These are phyloP conservation scores for Holothuria scabra DNA, from an alignment of 53 echinoderm and acorn worm genomes.

Conservation along the genomic window DNA sequence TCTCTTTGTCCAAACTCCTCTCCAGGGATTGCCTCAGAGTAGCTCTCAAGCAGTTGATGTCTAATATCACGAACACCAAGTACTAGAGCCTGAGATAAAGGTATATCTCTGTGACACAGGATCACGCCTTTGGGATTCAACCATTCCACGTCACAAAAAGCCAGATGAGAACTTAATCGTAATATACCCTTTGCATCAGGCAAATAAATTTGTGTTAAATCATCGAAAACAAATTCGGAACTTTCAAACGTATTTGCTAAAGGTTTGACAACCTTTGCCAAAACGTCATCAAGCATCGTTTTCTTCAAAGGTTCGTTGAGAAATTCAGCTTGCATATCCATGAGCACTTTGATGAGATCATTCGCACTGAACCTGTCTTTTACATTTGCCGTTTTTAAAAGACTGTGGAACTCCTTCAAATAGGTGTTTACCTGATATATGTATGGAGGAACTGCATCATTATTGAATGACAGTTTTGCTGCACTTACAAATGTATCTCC, in stretches of 20 bases:
- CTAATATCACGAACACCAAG: constrained; percentile 64
- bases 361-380: constrained; percentile 2
- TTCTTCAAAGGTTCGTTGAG: neutral
- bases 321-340: neutral
- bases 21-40: neutral
- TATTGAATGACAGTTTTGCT: neutral
- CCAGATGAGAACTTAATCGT: constrained; percentile 38
- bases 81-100: constrained; percentile 22
- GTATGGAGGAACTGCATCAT: constrained; percentile 38
- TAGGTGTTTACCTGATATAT: constrained; percentile 10
- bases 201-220: constrained; percentile 7
- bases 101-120: constrained; percentile 39
- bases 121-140: constrained; percentile 12
- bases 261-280: constrained; percentile 23
- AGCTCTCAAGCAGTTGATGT: constrained; percentile 32
- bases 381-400: constrained; percentile 33
- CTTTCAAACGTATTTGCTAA: constrained; percentile 4
- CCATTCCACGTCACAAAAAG: constrained; percentile 65
- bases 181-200: constrained; percentile 50
- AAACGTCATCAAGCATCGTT: constrained; percentile 1
- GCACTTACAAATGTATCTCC: constrained; percentile 34
- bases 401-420: neutral
- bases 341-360: constrained; percentile 28
- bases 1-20: constrained; percentile 71
- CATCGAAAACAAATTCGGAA: neutral